These are phyloP conservation scores for Villa cingulata DNA, from an alignment of 2,888 invertebrate species.

Conservation along the genomic window DNA sequence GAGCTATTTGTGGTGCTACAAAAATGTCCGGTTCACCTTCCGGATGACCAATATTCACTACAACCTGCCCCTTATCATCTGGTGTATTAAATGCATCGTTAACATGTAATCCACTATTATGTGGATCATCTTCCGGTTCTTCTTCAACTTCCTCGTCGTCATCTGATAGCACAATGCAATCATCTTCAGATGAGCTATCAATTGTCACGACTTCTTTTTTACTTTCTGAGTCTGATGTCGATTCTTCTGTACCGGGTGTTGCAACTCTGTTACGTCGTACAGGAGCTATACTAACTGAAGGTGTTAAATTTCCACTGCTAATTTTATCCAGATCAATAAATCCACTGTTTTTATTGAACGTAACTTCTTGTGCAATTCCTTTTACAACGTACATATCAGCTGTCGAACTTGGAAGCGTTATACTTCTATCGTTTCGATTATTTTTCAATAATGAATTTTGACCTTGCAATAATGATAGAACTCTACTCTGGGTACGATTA, in stretches of 20 bases:
- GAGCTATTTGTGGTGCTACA: constrained; percentile 79
- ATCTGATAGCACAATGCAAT: constrained; percentile 77
- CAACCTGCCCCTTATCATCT: constrained; percentile 80
- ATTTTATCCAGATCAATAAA: constrained; percentile 19
- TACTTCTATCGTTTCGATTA: constrained; percentile 15
- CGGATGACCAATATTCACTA: constrained; percentile 88
- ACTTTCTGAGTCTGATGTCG: constrained; percentile 7
- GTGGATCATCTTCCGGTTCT: constrained; percentile 69
- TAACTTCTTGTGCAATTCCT: constrained; percentile 8
- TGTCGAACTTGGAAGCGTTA: constrained; percentile 9
- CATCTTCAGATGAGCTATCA: constrained; percentile 61
- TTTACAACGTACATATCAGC: constrained; percentile 10
- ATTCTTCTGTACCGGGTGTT: constrained; percentile 10
- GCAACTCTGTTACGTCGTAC: constrained; percentile 18
- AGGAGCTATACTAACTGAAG: constrained; percentile 40
- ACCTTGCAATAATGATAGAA: constrained; percentile 58
- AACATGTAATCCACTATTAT: constrained; percentile 85
- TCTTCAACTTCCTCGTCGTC: constrained; percentile 69
- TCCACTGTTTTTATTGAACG: constrained; percentile 7
- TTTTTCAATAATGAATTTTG: constrained; percentile 43
- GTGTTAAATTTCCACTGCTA: constrained; percentile 35
- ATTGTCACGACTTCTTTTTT: constrained; percentile 50
- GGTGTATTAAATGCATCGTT: constrained; percentile 84
- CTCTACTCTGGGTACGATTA: constrained; percentile 52
- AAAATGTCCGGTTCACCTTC: constrained; percentile 83